Evolutionary conservation across 2,888 invertebrate genomes (phyloP).

Genomic region (Drosophila merina): DNA sequence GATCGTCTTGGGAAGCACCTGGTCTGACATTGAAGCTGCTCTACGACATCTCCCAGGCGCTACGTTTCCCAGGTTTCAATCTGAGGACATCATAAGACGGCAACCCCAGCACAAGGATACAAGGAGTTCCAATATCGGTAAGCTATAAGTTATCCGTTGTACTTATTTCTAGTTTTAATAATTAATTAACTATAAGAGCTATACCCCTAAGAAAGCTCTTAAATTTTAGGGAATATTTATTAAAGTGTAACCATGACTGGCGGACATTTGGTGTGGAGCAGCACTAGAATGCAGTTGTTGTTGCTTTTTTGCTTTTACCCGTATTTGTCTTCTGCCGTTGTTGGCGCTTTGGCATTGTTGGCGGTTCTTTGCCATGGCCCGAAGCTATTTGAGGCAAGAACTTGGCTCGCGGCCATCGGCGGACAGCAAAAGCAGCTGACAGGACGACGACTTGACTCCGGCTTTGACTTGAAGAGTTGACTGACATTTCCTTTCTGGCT

Average conservation of each 20-base stretch:
- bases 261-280: slow-evolving; percentile 65
- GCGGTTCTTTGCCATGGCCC: slow-evolving; percentile 59
- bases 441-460: slow-evolving; percentile 54
- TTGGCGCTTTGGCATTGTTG: slow-evolving; percentile 53
- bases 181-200: no score
- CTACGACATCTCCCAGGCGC: no score
- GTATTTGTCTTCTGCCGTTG: slow-evolving; percentile 43
- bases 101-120: no score
- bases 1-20: no score
- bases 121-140: no score
- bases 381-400: slow-evolving; percentile 64
- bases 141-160: no score
- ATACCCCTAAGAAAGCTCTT: no score
- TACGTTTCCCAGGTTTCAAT: no score
- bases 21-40: no score
- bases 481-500: slow-evolving; percentile 18
- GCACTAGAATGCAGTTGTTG: slow-evolving; percentile 72
- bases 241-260: slow-evolving; percentile 36
- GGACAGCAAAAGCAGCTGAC: slow-evolving; percentile 37
- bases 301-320: slow-evolving; percentile 47
- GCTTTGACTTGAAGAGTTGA: slow-evolving; percentile 55
- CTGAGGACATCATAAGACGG: no score
- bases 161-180: no score
- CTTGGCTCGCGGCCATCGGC: slow-evolving; percentile 22
- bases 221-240: neutral